Evolutionary conservation across 2,797 vertebrate genomes (phyloP).

Genomic region (Myiotriccus ornatus): DNA sequence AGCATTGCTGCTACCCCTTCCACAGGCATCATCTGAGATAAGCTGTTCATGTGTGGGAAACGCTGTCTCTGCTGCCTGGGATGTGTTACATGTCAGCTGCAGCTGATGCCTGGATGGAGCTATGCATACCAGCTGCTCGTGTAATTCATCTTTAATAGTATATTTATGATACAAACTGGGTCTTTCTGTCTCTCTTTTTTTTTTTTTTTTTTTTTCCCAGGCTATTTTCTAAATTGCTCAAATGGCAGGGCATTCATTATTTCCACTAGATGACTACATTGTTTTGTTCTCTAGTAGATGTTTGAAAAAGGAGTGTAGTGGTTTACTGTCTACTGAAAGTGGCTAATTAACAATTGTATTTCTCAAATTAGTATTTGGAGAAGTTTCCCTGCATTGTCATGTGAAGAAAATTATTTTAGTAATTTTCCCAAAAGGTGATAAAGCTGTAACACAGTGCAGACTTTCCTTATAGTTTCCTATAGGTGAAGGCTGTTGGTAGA

Average conservation of each 20-base stretch:
- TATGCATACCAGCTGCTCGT: background rate
- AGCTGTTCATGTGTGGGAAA: background rate
- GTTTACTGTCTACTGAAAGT: background rate
- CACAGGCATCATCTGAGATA: background rate
- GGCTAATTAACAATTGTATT: background rate
- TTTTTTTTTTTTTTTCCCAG: background rate
- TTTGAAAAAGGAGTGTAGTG: background rate
- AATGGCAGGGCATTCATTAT: background rate
- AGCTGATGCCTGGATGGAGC: background rate
- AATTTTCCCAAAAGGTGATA: background rate
- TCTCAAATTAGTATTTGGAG: conserved; percentile 19
- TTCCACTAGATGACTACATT: background rate
- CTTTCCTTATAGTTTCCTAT: background rate
- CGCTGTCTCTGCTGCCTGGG: rapidly evolving
- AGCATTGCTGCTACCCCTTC: background rate
- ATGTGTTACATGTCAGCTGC: background rate
- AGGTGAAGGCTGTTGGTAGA: background rate
- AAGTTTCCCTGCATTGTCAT: background rate
- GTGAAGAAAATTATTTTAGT: background rate
- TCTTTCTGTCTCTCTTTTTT: background rate
- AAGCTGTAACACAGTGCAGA: background rate
- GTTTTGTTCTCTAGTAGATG: background rate
- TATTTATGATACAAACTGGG: background rate
- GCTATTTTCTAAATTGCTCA: conserved; percentile 1
- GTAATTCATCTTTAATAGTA: background rate